These are phyloP conservation scores for Cisticola juncidis DNA, from an alignment of 2,113 vertebrate genomes.

Conservation along the genomic window DNA sequence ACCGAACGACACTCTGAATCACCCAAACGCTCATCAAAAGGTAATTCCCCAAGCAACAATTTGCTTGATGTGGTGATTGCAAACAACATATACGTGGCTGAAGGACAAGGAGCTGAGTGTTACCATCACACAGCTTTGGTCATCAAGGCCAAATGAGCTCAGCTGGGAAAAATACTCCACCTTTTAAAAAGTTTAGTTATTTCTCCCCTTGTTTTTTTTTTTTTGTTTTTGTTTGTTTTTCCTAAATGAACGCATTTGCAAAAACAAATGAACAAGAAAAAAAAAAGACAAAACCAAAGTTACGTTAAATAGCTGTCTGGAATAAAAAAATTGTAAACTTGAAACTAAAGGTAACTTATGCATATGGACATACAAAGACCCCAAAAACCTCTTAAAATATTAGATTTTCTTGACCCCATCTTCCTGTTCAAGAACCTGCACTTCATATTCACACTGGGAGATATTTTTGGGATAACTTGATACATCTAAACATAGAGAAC, in stretches of 20 bases:
- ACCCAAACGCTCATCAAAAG: slow-evolving; percentile 40
- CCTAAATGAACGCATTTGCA: not conserved
- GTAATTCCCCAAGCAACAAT: slow-evolving; percentile 48
- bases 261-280: not conserved
- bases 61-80: slow-evolving; percentile 9
- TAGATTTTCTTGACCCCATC: not conserved
- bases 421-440: not conserved
- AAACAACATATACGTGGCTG: not conserved
- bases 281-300: not conserved
- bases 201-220: not conserved
- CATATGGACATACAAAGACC: not conserved
- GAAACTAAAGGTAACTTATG: not conserved
- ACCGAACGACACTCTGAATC: slow-evolving; percentile 28
- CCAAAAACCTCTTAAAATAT: not conserved
- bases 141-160: not conserved
- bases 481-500: not conserved
- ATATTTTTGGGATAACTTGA: not conserved
- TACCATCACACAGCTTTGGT: not conserved
- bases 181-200: not conserved
- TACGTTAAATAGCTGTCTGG: not conserved
- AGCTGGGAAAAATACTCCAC: not conserved
- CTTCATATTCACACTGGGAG: not conserved
- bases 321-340: not conserved
- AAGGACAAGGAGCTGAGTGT: not conserved
- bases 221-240: not conserved